Percentiles rank a stretch among this genome's conserved stretches.
Conservation (phyloP, 2,888 invertebrate genomes). For the Drosophila melanocephala region DNA sequence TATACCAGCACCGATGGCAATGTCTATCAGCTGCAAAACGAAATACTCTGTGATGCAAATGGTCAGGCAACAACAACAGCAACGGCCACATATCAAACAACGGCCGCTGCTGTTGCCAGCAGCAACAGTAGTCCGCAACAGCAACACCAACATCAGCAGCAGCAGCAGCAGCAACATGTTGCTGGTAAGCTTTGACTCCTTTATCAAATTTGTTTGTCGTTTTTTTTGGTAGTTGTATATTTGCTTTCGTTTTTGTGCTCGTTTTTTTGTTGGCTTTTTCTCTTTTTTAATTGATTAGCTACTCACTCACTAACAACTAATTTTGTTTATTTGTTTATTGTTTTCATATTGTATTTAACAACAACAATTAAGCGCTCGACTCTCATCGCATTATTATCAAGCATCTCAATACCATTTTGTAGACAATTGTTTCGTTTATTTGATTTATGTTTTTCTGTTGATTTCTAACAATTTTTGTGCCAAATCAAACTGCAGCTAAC, state of each 20-base stretch:
- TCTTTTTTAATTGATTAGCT: constrained; percentile 30
- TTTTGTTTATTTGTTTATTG: constrained; percentile 8
- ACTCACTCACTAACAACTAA: constrained; percentile 36
- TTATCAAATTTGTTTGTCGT: constrained; percentile 26
- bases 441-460: constrained; percentile 10
- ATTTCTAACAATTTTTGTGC: constrained; percentile 46
- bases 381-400: constrained; percentile 35
- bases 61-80: constrained; percentile 70
- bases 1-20: constrained; percentile 80
- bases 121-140: constrained; percentile 64
- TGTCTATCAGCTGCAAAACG: constrained; percentile 83
- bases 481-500: constrained; percentile 48
- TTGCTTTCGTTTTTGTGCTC: constrained; percentile 48
- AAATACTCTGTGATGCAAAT: constrained; percentile 82
- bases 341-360: background rate
- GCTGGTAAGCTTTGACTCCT: constrained; percentile 64
- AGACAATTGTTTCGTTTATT: constrained; percentile 23
- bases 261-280: constrained; percentile 39
- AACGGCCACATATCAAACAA: constrained; percentile 71
- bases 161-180: constrained; percentile 57
- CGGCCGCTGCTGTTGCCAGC: constrained; percentile 60
- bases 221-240: constrained; percentile 40
- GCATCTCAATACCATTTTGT: constrained; percentile 40
- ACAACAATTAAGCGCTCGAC: constrained; percentile 11
- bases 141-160: constrained; percentile 50